A percentile compares a stretch with the other conserved stretches of the same genome.
Conservation (phyloP, 2,888 invertebrate genomes). For the Hermaeophaga mercurialis region DNA sequence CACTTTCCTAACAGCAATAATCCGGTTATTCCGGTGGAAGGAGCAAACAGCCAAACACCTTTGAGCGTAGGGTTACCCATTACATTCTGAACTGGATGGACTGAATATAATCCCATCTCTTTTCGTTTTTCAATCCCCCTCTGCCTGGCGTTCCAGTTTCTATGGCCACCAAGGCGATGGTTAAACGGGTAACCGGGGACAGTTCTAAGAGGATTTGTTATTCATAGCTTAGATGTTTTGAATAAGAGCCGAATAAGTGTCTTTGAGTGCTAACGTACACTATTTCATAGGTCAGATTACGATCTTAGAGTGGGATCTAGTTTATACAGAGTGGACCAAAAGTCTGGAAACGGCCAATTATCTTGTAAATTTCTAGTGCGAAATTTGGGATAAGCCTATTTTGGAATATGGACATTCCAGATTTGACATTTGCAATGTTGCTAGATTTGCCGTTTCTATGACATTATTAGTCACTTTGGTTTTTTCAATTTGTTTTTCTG, state of each 20-base stretch:
- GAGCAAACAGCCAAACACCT: constrained; percentile 25
- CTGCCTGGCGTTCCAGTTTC: constrained; percentile 5
- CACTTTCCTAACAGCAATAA: constrained; percentile 22
- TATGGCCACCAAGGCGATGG: constrained; percentile 19
- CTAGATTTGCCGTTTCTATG: too few relatives aligned
- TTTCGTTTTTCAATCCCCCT: background rate
- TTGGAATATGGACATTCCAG: too few relatives aligned
- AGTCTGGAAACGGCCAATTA: too few relatives aligned
- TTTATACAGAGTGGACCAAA: too few relatives aligned
- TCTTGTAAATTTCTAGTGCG: too few relatives aligned
- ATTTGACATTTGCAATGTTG: too few relatives aligned
- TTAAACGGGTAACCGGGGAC: constrained; percentile 10
- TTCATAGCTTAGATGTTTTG: background rate
- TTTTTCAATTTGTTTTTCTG: too few relatives aligned
- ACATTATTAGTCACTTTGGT: too few relatives aligned
- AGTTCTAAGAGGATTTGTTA: constrained; percentile 16
- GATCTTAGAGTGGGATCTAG: too few relatives aligned
- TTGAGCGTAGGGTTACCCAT: constrained; percentile 27
- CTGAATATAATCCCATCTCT: constrained; percentile 24
- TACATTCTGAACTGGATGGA: constrained; percentile 13
- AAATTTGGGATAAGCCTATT: too few relatives aligned
- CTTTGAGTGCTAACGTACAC: too few relatives aligned
- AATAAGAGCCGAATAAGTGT: background rate
- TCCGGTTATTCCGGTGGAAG: constrained; percentile 26
- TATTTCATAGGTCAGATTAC: too few relatives aligned